Evolutionary conservation across 2,113 vertebrate species (phyloP), one percentile per base, ranked within the genome.

Genomic region (Zootoca vivipara): DNA sequence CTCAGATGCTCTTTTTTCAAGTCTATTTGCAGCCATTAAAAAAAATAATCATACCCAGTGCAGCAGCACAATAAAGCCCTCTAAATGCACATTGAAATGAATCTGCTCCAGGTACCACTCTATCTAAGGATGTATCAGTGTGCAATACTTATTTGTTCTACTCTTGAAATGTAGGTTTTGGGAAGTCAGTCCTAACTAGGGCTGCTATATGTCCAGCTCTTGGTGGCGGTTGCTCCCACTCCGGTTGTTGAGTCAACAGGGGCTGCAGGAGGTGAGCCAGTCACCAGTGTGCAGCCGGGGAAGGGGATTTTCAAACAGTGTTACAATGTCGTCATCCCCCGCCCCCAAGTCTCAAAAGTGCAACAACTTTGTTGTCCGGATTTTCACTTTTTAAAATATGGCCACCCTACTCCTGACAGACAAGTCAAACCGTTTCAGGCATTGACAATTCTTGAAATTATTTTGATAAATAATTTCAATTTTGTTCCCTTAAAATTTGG

Each of bases 391-490:
- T 46, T 46, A 0, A 46, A 46, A 46, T 46, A 46, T 46, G 42
- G 42, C 42, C 8, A 46, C 8, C 58, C 58, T 58, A 18, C 72
- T 82, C 88, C 16, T 82, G 88, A 74, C 89, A 90, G 83, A 85
- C 86, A 92, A 93, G 93, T 92, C 84, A 89, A 92, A 81, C 65
- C 64, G 62, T 83, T 90, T 91, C 89, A 89, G 89, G 94, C 83
- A 90, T 82, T 86, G 87, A 90, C 82, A 86, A 56, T 93, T 88
- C 93, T 92, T 87, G 85, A 87, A 92, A 84, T 7, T 87, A 64
- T 79, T 90, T 87, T 91, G 90, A 95, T 94, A 85, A 90, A 92
- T 95, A 90, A 90, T 95, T 92, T 92, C 6, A 28, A 90, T 77
- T 95, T 94, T 64, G 16, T 93, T 91, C 80, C 40, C 46, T 87